These are phyloP conservation scores for Charanyca ferruginea DNA, from an alignment of 2,888 invertebrate genomes.

Conservation along the genomic window DNA sequence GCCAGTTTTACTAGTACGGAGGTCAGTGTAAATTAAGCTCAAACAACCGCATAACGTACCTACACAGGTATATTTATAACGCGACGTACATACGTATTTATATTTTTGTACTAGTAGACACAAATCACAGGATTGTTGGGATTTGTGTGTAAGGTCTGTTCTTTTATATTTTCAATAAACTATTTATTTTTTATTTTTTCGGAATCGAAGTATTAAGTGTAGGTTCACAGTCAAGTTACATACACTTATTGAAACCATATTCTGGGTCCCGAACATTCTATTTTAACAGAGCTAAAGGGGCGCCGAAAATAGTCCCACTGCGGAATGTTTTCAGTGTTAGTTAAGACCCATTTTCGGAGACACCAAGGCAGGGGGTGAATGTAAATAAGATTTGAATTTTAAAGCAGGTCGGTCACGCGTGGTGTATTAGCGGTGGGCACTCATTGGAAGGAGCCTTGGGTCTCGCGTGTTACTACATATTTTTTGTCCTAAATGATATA, in stretches of 20 bases:
- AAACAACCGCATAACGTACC: too few species aligned
- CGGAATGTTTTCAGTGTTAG: slow-evolving; percentile 78
- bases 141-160: too few species aligned
- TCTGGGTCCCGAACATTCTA: slow-evolving; percentile 80
- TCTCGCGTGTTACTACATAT: slow-evolving; percentile 53
- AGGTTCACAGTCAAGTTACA: slow-evolving; percentile 36
- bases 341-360: slow-evolving; percentile 80
- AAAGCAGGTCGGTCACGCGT: slow-evolving; percentile 73
- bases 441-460: slow-evolving; percentile 51
- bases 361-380: slow-evolving; percentile 81
- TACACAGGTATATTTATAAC: too few species aligned
- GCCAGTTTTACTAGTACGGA: too few species aligned
- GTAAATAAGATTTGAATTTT: slow-evolving; percentile 89
- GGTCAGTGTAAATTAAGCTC: too few species aligned
- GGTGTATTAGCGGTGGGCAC: slow-evolving; percentile 51
- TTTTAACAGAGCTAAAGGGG: slow-evolving; percentile 84
- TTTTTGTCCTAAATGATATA: slow-evolving; percentile 64
- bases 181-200: too few species aligned
- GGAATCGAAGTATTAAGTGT: slow-evolving; percentile 35
- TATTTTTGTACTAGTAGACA: too few species aligned
- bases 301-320: slow-evolving; percentile 84
- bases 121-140: too few species aligned
- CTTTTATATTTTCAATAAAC: too few species aligned
- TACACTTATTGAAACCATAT: slow-evolving; percentile 84
- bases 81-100: too few species aligned